Evolutionary conservation across 2,113 vertebrate genomes (phyloP), one percentile per base, ranked within the genome.

Genomic region (human): DNA sequence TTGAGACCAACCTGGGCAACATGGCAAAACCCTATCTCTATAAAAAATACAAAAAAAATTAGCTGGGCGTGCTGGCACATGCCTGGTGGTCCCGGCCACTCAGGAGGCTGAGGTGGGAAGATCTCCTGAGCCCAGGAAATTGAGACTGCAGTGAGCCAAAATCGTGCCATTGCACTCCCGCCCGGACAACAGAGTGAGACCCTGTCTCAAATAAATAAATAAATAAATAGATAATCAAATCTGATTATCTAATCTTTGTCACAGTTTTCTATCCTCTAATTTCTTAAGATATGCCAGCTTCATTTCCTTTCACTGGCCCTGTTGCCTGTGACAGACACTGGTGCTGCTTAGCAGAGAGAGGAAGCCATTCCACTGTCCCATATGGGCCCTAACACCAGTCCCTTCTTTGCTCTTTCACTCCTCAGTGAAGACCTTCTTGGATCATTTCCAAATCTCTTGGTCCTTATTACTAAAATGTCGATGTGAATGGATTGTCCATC

Each of bases 291-390:
- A 35, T 45, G 30, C 35, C 76, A 79, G 45, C 40, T 50, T 27
- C 38, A 20, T 68, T 79, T 70, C 16, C 48, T 79, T 68, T 14
- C 27, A 73, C 40, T 1, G 4, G 4, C 0, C 3, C 14, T 27
- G 40, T 38, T 6, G 0, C 27, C 1, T 0, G 0, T 82, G 10
- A 57, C 48, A 14, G 40, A 50, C 27, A 5, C 40, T 22, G 25
- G 14, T 57, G 68, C 87, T 73, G 32, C n/a, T 79, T 23, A 84
- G 82, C 52, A 66, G 82, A 43, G 14, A 76, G 8, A 89, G 30
- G 32, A 52, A 35, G 85, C 12, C n/a, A 64, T 75, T 35, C 76
- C 96, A 57, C 12, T 45, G 17, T 9, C 20, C 48, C 0, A 0
- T 2, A 52, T 10, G n/a, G 45, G 0, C 27, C 25, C 38, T 32